A percentile compares a stretch with the other conserved stretches of the same genome.
phyloP scores from a whole-genome alignment of 2,797 vertebrate species.

The Acomys russatus region DNA sequence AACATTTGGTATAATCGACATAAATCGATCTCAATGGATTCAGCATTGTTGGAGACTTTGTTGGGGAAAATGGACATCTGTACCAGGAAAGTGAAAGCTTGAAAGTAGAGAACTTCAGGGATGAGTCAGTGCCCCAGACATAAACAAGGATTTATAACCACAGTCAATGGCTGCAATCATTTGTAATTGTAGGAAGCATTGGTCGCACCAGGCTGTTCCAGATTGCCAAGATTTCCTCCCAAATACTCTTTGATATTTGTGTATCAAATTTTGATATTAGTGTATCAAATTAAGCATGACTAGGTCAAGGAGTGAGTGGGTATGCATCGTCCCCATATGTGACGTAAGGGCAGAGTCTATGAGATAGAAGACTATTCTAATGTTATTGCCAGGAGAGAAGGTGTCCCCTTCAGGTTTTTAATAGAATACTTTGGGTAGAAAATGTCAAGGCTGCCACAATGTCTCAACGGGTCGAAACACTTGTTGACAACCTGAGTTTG shows the following conservation, averaged over 20 bases:
- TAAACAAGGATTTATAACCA: conserved; percentile 57
- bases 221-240: conserved; percentile 23
- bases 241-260: neutral
- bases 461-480: neutral
- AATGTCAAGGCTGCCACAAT: neutral
- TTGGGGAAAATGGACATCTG: conserved; percentile 41
- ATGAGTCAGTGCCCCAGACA: conserved; percentile 47
- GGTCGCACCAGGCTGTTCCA: neutral
- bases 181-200: conserved; percentile 61
- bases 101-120: conserved; percentile 41
- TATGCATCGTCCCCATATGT: conserved; percentile 13
- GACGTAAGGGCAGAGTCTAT: neutral
- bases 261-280: conserved; percentile 39
- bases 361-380: conserved; percentile 22
- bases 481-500: neutral
- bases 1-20: conserved; percentile 35
- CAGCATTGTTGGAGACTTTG: conserved; percentile 43
- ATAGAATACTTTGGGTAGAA: neutral
- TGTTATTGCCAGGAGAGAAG: neutral
- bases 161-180: conserved; percentile 14
- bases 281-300: conserved; percentile 20
- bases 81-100: conserved; percentile 15
- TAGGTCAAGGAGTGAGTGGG: neutral
- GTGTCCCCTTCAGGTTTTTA: neutral
- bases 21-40: neutral